Evolutionary conservation across 2,113 vertebrate species (phyloP), one percentile per base, ranked within the genome.

Genomic region (Rhinogobius similis): DNA sequence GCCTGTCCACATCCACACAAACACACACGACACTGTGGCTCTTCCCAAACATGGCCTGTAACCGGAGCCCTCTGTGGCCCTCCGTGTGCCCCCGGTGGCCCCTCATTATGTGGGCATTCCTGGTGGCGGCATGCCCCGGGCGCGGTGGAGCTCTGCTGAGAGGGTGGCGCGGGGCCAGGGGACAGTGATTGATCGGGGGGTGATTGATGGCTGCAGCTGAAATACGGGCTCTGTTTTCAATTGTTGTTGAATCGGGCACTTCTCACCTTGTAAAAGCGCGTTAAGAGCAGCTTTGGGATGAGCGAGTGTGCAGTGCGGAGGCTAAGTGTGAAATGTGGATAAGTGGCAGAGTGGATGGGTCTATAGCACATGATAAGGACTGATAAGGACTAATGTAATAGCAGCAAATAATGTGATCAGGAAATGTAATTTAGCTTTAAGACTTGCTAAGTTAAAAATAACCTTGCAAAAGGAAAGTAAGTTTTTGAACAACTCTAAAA

Each of bases 131-230:
- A 82, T 88, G 87, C 79, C 85, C 67, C 81, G 88, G 86, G 88
- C 32, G 87, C 78, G 75, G 85, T 65, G 11, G 66, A 68, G 50
- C 73, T 55, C 76, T 77, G 79, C 79, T 72, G 77, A 67, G 82
- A 83, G 67, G 77, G 18, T 87, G 83, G 84, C 52, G 46, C 52
- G 20, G 62, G 26, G 76, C 80, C 73, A 36, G 0, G 65, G 80
- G 73, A 91, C 90, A 88, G 78, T 90, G 92, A 91, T 88, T 89
- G 87, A 94, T 89, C 75, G 68, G 78, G 81, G 79, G 69, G 85
- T 92, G 92, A 93, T 85, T 86, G 89, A 93, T 89, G 86, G 85
- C 81, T 92, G 72, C 92, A 93, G 91, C 92, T 93, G 91, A 92
- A 82, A 29, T 27, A 32, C 75, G 76, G 58, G 87, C 87, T 92